Conservation (phyloP, 2,888 invertebrate species). For the Punctoribates punctum region DNA sequence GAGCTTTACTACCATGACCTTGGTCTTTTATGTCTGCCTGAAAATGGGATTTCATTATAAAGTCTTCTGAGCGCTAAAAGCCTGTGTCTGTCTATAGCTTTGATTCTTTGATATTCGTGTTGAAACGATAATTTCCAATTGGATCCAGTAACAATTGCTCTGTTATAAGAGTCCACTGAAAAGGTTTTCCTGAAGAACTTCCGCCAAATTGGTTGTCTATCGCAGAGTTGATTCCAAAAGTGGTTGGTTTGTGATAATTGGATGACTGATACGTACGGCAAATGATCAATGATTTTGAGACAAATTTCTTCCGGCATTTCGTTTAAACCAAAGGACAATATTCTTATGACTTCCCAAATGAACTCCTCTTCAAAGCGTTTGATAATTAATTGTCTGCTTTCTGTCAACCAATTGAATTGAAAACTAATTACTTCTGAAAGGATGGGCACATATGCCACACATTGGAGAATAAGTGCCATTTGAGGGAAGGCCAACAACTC, state of each 20-base stretch:
- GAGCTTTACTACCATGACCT: too few relatives aligned
- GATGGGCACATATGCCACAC: background rate
- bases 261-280: constrained; percentile 10
- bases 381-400: background rate
- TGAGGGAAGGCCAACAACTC: background rate
- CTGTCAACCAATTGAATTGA: background rate
- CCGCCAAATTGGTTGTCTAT: background rate
- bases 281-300: background rate
- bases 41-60: too few relatives aligned
- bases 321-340: background rate
- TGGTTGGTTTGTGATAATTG: constrained; percentile 18
- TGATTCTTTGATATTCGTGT: background rate
- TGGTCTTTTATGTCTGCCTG: too few relatives aligned
- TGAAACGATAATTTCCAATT: background rate
- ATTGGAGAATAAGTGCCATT: background rate
- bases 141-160: background rate
- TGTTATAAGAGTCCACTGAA: background rate
- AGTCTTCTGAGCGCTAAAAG: background rate
- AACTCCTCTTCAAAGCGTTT: background rate
- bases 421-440: background rate
- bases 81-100: background rate
- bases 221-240: background rate
- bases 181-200: background rate
- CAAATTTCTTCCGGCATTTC: constrained; percentile 16
- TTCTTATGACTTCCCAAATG: background rate